Evolutionary conservation across 1,140 invertebrate genomes (phyloP), one percentile per base, ranked within the genome.

Genomic region (Drosophila chauvacae): DNA sequence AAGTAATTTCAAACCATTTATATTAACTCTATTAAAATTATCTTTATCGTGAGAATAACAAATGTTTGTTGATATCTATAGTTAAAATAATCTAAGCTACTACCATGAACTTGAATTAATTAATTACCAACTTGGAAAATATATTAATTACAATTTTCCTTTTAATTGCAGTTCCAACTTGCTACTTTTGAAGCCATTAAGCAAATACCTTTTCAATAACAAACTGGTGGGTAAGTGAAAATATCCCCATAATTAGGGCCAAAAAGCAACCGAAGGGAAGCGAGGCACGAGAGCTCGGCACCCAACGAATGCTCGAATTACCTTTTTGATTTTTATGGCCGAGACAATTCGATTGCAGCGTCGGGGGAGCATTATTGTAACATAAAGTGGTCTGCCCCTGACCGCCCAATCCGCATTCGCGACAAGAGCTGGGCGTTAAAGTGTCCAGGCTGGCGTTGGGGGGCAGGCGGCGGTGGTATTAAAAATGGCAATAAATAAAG

Each of bases 401-500:
- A 18, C 57, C 78, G 45, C 45, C 63, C 58, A 39, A 50, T 60
- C 39, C 55, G 45, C 33, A 56, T 56, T 69, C 51, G 63, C 59
- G 71, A 59, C 44, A 75, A 73, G 81, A 64, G 58, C 63, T 70
- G 80, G 83, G 84, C 81, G 84, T 90, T 87, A 87, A 88, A 87
- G 80, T 87, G 85, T 87, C 84, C 84, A 60, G 84, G 3, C 14
- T 10, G 16, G 9, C 16, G 26, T 62, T 68, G 61, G 62, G 73
- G 77, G 30, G 3, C 14, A 33, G 16, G 9, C 16, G 26, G 26
- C 51, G 20, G 35, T 26, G 53, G 87, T 91, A 92, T 92, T 92
- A 92, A 92, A 92, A 92, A 91, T 86, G 81, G 87, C 91, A 82
- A 92, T 92, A 92, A 92, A 92, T 92, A 92, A 92, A 92, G 88